Base-by-base conservation (phyloP, 1,140 invertebrate species). In the Venustaconcha ellipsiformis region DNA sequence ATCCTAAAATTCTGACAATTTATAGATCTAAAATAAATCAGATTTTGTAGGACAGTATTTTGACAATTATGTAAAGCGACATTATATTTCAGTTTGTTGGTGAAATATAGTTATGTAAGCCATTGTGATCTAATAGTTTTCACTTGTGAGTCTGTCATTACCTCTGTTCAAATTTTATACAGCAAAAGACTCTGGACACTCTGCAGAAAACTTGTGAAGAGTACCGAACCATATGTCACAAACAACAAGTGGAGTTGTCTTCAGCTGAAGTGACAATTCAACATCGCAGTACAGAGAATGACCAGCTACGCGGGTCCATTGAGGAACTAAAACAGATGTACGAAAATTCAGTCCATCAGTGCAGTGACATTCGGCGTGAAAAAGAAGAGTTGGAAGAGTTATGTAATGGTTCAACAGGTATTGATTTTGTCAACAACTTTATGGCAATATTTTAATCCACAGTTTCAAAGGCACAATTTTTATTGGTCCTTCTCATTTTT, bases 321-420 rank as follows among this genome's bases (percentile, higher is more conserved):
- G 57, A 59, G 13, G 71, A 80, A 58, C 59, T 80, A 18, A 70
- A 83, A n/a, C 77, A 84, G 15, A 67, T 76, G n/a, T 37, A 67
- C 13, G 56, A 77, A 13, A 70, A 78, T 57, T 75, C 73, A 55
- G n/a, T 68, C 6, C 70, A 80, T 17, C 79, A 79, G 20, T 72
- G 67, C n/a, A 74, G 77, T 14, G 55, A 55, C 17, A 30, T 82
- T 20, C 76, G 70, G 23, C 57, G 60, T 55, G 81, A 82, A 57
- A 80, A 81, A 73, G 64, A 78, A 57, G 81, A 85, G 68, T 60
- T 85, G 57, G 80, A 81, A 57, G 84, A 85, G 37, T 26, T 78
- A 37, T 37, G 37, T 37, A 37, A 8, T 37, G 37, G 37, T 8
- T 37, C 37, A 1, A 37, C 37, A 37, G 37, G 37, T 37, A 37